Percentiles rank a stretch among this genome's conserved stretches.
These are phyloP conservation scores for Blastobasis lacticolella DNA, from an alignment of 2,888 invertebrate genomes.

Conservation along the genomic window DNA sequence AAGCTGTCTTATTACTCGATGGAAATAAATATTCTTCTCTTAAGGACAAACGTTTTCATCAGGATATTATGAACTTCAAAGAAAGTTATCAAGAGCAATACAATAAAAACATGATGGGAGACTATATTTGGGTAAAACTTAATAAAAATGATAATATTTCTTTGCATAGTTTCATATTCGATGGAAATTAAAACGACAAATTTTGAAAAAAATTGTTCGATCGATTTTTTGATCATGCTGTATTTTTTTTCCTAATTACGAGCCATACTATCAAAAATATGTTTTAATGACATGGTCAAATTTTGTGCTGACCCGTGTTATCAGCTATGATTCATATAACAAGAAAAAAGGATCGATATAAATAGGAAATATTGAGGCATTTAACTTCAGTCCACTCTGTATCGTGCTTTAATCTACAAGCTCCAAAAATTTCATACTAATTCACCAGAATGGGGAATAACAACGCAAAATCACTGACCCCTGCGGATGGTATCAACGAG, in stretches of 20 bases:
- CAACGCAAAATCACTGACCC: not conserved
- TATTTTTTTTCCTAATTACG: not conserved
- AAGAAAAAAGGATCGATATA: not conserved
- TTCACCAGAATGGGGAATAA: not conserved
- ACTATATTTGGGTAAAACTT: not conserved
- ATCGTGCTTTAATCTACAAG: not conserved
- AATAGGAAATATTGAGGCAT: not conserved
- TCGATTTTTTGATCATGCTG: not conserved
- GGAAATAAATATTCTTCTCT: not conserved
- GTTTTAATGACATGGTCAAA: not conserved
- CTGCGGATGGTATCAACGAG: not conserved
- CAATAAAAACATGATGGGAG: slow-evolving; percentile 1
- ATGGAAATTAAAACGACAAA: too few species aligned
- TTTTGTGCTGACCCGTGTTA: not conserved
- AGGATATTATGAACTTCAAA: too few species aligned
- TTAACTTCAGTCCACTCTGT: not conserved
- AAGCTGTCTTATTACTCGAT: not conserved
- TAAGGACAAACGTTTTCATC: too few species aligned
- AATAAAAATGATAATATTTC: not conserved
- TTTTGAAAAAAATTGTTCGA: not conserved
- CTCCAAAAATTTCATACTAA: not conserved
- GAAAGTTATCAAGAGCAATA: not conserved
- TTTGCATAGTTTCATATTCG: not conserved
- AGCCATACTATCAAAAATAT: not conserved
- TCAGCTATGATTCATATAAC: not conserved